Base-by-base conservation (phyloP, 2,113 vertebrate species). In the Siphamia tubifer region DNA sequence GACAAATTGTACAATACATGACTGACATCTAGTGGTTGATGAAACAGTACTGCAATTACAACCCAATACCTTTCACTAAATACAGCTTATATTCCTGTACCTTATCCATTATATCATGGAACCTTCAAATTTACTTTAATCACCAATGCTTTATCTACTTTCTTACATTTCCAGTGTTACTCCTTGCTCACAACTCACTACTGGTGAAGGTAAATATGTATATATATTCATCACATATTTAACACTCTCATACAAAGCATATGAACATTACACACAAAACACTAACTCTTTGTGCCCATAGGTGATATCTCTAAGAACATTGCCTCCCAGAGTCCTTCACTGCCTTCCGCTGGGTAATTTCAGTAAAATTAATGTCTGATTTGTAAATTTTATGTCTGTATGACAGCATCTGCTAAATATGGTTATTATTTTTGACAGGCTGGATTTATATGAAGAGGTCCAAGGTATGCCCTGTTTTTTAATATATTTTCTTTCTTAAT, bases 371-470 rank as follows among this genome's bases (percentile, higher is more conserved):
- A n/a, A n/a, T n/a, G n/a, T n/a, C n/a, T n/a, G n/a, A n/a, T n/a
- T n/a, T n/a, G n/a, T n/a, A 1, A 15, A 4, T 15, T 2, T 53
- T 5, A 12, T 48, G 24, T 25, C 32, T 16, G 21, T 16, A 11
- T 36, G 21, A 12, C 6, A 12, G n/a, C 28, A 9, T 35, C 8
- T 36, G 4, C 21, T 25, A 34, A 9, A 34, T 56, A 7, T 19
- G n/a, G 21, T 31, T 45, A 61, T 40, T 62, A n/a, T 74, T 44
- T 82, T 76, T 42, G 64, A 38, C 82, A 94, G 93, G 38, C 90
- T 92, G 8, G 91, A 94, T 9, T 92, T 94, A 78, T 94, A 94
- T 6, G 93, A 95, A 23, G 92, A 94, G 8, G 81, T 94, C 52
- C 86, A 92, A 0, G 93, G 94, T 95, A 21, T 24, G 43, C 42